Base-by-base conservation (phyloP, 2,113 vertebrate genomes). In the Tragelaphus imberbis region DNA sequence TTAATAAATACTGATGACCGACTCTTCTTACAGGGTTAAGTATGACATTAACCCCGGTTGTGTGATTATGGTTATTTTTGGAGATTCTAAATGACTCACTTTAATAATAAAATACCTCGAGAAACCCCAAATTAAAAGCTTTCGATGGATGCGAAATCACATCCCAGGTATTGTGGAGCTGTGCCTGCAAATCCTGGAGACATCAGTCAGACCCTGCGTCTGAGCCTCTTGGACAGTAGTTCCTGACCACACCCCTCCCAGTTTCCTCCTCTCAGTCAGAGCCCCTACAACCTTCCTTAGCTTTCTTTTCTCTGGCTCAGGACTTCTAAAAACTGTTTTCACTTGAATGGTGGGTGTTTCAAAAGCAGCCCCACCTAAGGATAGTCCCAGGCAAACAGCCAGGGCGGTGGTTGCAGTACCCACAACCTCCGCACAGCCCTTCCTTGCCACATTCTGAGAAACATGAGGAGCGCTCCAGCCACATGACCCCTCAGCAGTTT, bases 1-100 rank as follows among this genome's bases (percentile, higher is more conserved):
- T 96, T 97, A 94, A 96, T 95, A 98, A 98, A 97, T 97, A 95
- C 95, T 84, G 93, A 93, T 91, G 96, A 86, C 93, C 86, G 80
- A 97, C 86, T 98, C 89, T 95, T 93, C 82, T 84, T 94, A 56
- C 51, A 80, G 93, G 97, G 97, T 97, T 97, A 98, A 97, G 97
- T 94, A 96, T 96, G 96, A 97, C 90, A 93, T 98, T 98, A 98
- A 98, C 96, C 97, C 88, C 30, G 8, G 82, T 88, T 84, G 94
- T 65, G 75, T 27, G 71, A 91, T 77, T 68, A 91, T 40, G 51
- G 93, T 91, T 97, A 96, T 94, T 96, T 98, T 81, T 95, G 49
- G 96, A 97, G 90, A 86, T 77, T 49, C 63, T 84, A 97, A 91
- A 71, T 84, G 87, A 93, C 89, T 97, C 85, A 56, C 71, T 96